Evolutionary conservation across 2,113 vertebrate genomes (phyloP).

Genomic region (Corvus hawaiiensis): DNA sequence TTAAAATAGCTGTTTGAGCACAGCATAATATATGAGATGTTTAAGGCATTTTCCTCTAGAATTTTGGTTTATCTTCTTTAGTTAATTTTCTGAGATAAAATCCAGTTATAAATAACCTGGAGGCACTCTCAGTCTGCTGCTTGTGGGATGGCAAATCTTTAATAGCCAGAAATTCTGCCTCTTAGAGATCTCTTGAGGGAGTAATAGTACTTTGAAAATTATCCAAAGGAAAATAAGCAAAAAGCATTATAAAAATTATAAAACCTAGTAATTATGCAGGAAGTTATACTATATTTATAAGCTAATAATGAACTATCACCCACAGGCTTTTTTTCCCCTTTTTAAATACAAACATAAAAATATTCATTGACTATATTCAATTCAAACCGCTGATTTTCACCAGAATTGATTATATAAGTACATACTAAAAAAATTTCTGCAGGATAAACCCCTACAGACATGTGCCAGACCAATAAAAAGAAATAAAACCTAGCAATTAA

Average conservation of each 20-base stretch:
- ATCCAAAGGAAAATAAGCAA: constrained; percentile 76
- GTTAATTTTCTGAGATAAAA: constrained; percentile 84
- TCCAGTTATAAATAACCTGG: constrained; percentile 80
- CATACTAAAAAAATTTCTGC: background rate
- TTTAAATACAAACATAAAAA: constrained; percentile 56
- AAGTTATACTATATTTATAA: constrained; percentile 69
- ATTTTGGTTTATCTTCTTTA: constrained; percentile 78
- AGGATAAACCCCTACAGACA: background rate
- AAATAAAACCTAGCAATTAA: constrained; percentile 2
- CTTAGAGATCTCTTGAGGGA: constrained; percentile 69
- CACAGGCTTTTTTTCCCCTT: constrained; percentile 30
- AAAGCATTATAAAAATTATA: constrained; percentile 76
- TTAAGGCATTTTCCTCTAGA: constrained; percentile 76
- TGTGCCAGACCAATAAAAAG: background rate
- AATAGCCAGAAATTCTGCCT: constrained; percentile 75
- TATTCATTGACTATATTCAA: constrained; percentile 43
- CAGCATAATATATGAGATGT: constrained; percentile 76
- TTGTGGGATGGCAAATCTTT: constrained; percentile 73
- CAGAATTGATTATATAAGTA: background rate
- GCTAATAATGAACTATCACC: constrained; percentile 65
- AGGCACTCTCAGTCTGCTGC: constrained; percentile 70
- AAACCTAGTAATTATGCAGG: constrained; percentile 67
- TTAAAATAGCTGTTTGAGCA: constrained; percentile 77
- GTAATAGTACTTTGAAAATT: constrained; percentile 78
- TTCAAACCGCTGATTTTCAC: constrained; percentile 16